A percentile compares a stretch with the other conserved stretches of the same genome.
Conservation (phyloP, 1,140 invertebrate species). For the Homalodisca vitripennis region DNA sequence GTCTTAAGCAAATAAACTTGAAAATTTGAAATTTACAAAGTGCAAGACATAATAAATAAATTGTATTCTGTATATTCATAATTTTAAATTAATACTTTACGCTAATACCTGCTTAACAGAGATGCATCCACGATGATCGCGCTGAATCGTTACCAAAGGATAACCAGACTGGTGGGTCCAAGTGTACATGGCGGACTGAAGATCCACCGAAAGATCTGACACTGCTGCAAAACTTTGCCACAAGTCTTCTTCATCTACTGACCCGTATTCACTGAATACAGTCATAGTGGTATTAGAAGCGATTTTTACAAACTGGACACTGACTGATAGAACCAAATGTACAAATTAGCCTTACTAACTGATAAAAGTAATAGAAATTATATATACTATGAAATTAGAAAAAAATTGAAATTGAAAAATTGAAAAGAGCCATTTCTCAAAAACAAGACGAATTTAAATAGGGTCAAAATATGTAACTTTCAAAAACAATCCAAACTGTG, state of each 20-base stretch:
- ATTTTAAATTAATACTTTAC: not conserved
- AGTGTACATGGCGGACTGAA: conserved; percentile 58
- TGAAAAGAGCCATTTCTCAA: no score
- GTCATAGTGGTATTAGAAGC: not conserved
- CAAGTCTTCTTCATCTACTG: conserved; percentile 28
- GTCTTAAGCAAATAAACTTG: no score
- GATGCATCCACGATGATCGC: conserved; percentile 55
- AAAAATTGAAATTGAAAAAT: no score
- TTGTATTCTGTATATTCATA: not conserved
- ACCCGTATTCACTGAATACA: not conserved
- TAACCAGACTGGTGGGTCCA: conserved; percentile 76
- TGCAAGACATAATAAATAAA: no score
- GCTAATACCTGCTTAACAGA: conserved; percentile 53
- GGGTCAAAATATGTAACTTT: no score
- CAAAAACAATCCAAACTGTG: no score
- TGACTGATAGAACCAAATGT: not conserved
- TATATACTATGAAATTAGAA: no score
- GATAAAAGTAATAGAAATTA: not conserved
- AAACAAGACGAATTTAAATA: no score
- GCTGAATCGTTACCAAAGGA: conserved; percentile 63
- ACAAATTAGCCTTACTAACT: not conserved
- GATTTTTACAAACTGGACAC: no score
- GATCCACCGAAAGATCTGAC: not conserved
- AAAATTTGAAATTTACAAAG: no score
- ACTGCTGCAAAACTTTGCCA: conserved; percentile 31